phyloP scores from a whole-genome alignment of 2,888 invertebrate species.

The Eupithecia exiguata region DNA sequence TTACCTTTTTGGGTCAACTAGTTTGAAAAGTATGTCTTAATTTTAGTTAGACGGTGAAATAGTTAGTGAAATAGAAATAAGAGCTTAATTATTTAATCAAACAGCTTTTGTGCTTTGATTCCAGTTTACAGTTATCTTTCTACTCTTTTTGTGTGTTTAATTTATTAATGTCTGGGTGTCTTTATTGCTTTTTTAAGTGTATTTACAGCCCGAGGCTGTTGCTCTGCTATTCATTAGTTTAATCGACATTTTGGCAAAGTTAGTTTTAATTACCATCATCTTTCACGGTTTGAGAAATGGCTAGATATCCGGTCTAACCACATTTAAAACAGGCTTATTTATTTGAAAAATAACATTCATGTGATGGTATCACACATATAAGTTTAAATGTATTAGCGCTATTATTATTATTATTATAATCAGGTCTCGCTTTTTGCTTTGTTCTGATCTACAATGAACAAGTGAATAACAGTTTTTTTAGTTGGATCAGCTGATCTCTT shows the following conservation, averaged over 20 bases:
- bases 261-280: conserved; percentile 16
- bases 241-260: background rate
- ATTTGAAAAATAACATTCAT: background rate
- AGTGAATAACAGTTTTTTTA: background rate
- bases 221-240: conserved; percentile 13
- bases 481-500: background rate
- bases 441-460: no score
- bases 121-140: conserved; percentile 22
- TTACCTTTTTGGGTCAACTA: background rate
- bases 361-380: background rate
- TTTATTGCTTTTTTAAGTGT: conserved; percentile 21
- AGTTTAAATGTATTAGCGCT: background rate
- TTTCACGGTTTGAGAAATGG: conserved; percentile 7
- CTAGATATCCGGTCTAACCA: background rate
- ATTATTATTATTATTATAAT: background rate
- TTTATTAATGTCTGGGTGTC: conserved; percentile 23
- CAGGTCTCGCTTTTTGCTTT: background rate
- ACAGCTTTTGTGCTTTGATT: conserved; percentile 17
- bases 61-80: background rate
- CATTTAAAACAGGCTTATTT: background rate
- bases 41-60: background rate
- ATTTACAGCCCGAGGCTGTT: conserved; percentile 20
- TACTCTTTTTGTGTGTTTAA: conserved; percentile 17
- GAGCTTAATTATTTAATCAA: background rate
- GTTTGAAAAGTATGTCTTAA: conserved; percentile 1